Base-by-base conservation (phyloP, 2,888 invertebrate genomes). In the Sepioteuthis lessoniana region DNA sequence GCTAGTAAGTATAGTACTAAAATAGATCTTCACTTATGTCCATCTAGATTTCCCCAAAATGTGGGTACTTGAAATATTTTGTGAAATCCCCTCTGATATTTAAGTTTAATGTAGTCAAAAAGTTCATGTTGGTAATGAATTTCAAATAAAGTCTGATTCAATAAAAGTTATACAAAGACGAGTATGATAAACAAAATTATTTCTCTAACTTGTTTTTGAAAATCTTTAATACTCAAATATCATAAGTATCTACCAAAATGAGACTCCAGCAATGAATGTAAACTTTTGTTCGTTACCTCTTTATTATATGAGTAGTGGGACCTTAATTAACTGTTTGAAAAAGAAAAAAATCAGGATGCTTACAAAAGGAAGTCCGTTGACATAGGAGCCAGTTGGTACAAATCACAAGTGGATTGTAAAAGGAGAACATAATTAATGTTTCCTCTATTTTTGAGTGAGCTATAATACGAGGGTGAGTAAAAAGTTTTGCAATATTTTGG, bases 331-430 rank as follows among this genome's bases (percentile, higher is more conserved):
- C n/a, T 76, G n/a, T 76, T 31, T 76, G n/a, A 42, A 42, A 42
- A 42, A 42, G n/a, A n/a, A 13, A n/a, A 76, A 76, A 76, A 76
- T 76, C n/a, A n/a, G 76, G 76, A 76, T 35, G 76, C 76, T 76
- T n/a, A 76, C 76, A n/a, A 76, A n/a, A 76, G 76, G 76, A 76
- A 76, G n/a, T 76, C 13, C n/a, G 76, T 76, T 76, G 76, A 76
- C 76, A 76, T n/a, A 13, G n/a, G 76, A 76, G n/a, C 76, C 76
- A 76, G 35, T 60, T 60, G 60, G 60, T 60, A 60, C 60, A 31
- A 31, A 8, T 31, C 60, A 60, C 25, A 31, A 60, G 60, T 35
- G 16, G 76, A 2, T 76, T 16, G 76, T 35, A 13, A 76, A 76
- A 76, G 10, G 76, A 76, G n/a, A n/a, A 76, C 25, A n/a, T 76